Evolutionary conservation across 2,113 vertebrate genomes (phyloP), one percentile per base, ranked within the genome.

Genomic region (Ictidomys tridecemlineatus): DNA sequence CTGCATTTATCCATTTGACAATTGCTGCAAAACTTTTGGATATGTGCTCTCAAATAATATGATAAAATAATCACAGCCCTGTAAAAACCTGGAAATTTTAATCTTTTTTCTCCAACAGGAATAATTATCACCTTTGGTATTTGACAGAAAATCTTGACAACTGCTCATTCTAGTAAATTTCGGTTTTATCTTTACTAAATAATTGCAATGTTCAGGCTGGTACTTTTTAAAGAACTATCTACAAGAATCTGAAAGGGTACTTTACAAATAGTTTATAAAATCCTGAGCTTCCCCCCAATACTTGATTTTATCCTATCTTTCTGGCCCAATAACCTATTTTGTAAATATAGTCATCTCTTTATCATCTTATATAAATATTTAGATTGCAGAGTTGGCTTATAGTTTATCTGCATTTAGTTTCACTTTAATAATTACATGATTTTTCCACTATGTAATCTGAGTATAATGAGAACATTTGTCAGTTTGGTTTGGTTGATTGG

Each of bases 141-240:
- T 89, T 87, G 61, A 77, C 65, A 13, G 48, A 82, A 96, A 94
- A 76, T 84, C 10, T 56, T 79, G n/a, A 96, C 73, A 94, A 83
- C 10, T 87, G 13, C 26, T 92, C 6, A 45, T 53, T 83, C 14
- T 5, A 88, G 24, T 93, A 85, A 91, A 72, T 37, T 95, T 80
- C 89, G 26, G 56, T 76, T 79, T 91, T 58, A 85, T 32, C 42
- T 91, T 80, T 94, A 70, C 26, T 73, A 95, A 72, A 84, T 53
- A 42, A 73, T 85, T 39, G 56, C 45, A 90, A 73, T 91, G 42
- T 11, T 85, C n/a, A 63, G 17, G 24, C 26, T 85, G 67, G 28
- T 77, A 89, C 22, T 53, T 72, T 63, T 72, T 34, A 67, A 80
- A 84, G 4, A 14, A 74, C 30, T 74, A 69, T 12, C 39, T 70